Evolutionary conservation across 2,113 vertebrate genomes (phyloP), one percentile per base, ranked within the genome.

Genomic region (Plotosus lineatus): DNA sequence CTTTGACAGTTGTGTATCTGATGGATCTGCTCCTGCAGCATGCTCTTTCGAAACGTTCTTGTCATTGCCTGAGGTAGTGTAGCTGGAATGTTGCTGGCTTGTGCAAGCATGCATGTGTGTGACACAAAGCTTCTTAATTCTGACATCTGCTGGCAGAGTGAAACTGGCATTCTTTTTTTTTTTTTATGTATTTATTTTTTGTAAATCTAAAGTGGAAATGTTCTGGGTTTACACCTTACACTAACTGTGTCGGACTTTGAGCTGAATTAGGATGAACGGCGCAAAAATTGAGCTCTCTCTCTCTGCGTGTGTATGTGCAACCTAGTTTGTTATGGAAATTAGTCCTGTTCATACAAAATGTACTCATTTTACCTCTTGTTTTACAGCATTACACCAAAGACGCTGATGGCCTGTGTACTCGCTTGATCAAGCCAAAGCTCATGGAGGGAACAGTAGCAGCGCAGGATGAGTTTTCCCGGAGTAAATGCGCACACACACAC

Each of bases 401-500:
- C 1, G 94, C 97, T 0, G 97, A 99, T 0, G 98, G 98, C 26
- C 94, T 99, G 78, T 99, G 98, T 87, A 98, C 97, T 17, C 94
- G 85, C 84, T 94, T 99, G 80, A 96, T 96, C 90, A 98, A 96
- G 82, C 97, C 98, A n/a, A 98, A 99, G 88, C 87, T 98, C 88
- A 96, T 98, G 94, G 96, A 98, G 89, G 96, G 97, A 61, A 97
- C 96, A 0, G 95, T 99, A 81, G 97, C 97, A 0, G 97, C 97
- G 0, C 96, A 98, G 90, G 96, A 98, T 1, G 97, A 98, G 86
- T 98, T 99, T 89, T 97, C 95, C 73, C 94, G 94, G 85, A 94
- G 98, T 99, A 90, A 94, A 96, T 55, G 42, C 0, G 44, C 11
- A 15, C 36, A 44, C 19, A 66, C 12, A 48, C 65, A 50, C 44